Conservation (phyloP, 64 coral and sea anemone species). For the Montipora foliosa region DNA sequence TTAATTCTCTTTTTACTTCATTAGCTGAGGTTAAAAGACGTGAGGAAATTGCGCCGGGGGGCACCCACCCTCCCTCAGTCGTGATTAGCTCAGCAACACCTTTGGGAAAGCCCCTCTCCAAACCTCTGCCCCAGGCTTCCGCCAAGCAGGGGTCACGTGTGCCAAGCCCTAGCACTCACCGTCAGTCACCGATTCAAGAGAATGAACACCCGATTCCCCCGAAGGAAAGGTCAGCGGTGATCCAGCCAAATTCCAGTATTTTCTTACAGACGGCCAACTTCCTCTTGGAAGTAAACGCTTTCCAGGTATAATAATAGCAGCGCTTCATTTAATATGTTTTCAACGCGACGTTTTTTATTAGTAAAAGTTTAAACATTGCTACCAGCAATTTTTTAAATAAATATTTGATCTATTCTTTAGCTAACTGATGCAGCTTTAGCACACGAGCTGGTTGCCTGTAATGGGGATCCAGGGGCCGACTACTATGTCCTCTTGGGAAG, state of each 20-base stretch:
- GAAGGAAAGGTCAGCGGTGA: constrained; percentile 24
- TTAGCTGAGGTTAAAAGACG: not conserved
- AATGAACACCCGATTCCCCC: constrained; percentile 1
- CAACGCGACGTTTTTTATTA: not conserved
- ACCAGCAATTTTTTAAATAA: too few relatives aligned
- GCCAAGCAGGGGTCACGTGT: constrained; percentile 52
- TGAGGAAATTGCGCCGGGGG: not conserved
- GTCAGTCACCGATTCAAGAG: constrained; percentile 23
- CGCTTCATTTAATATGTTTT: not conserved
- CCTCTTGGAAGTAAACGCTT: constrained; percentile 88
- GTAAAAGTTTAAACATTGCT: too few relatives aligned
- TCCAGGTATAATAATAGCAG: constrained; percentile 60
- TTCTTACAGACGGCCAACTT: constrained; percentile 94
- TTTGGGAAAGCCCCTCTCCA: constrained; percentile 14
- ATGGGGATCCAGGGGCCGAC: constrained; percentile 72
- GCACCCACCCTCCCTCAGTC: constrained; percentile 4
- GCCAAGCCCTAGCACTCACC: constrained; percentile 13
- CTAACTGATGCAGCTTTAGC: constrained; percentile 92
- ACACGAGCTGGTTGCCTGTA: constrained; percentile 86
- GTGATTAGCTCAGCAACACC: constrained; percentile 28
- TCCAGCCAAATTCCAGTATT: constrained; percentile 69
- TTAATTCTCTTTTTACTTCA: not conserved
- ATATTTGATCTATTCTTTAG: constrained; percentile 45
- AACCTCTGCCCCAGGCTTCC: constrained; percentile 48
- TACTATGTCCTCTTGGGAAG: constrained; percentile 80